Base-by-base conservation (phyloP, 2,888 invertebrate genomes). In the Julus scandinavius region DNA sequence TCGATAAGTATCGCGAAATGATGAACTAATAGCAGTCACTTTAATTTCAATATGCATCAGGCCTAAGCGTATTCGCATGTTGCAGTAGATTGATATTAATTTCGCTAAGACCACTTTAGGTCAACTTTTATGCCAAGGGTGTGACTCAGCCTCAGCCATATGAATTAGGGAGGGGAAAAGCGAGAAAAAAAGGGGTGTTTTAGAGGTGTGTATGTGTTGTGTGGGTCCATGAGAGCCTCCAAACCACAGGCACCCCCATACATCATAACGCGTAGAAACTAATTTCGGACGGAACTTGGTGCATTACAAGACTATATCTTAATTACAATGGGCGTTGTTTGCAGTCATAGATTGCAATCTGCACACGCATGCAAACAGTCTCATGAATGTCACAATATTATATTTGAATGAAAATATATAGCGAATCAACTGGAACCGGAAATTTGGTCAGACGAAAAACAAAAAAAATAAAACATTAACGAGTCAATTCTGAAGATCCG, bases 241-340 rank as follows among this genome's bases (percentile, higher is more conserved):
- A 72, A 72, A 72, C 72, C 72, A 3, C 72, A 11, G 11, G 72
- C 72, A 72, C 29, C 72, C 72, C 29, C 63, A 20, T 63, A 63
- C 63, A 63, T 63, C 63, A 63, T 63, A 20, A 20, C n/a, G 29
- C 72, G 29, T 72, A 72, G 72, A 72, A 72, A 29, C 72, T 72
- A 72, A 72, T 72, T 72, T 72, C 72, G 72, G 72, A 72, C 72
- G 72, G 72, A 72, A 72, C 72, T 72, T 72, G 72, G 72, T 72
- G 72, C 72, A 72, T 72, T 72, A 72, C 72, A 72, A 72, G 72
- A 72, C 72, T 72, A 29, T 72, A 72, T 72, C 72, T 72, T 72
- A 72, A 72, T 72, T 72, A 72, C 72, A 72, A 72, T 72, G 72
- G 72, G 72, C 72, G 72, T 72, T 72, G 72, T 72, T 72, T 72